phyloP scores from a whole-genome alignment of 2,888 invertebrate species.

The Homarus gammarus region DNA sequence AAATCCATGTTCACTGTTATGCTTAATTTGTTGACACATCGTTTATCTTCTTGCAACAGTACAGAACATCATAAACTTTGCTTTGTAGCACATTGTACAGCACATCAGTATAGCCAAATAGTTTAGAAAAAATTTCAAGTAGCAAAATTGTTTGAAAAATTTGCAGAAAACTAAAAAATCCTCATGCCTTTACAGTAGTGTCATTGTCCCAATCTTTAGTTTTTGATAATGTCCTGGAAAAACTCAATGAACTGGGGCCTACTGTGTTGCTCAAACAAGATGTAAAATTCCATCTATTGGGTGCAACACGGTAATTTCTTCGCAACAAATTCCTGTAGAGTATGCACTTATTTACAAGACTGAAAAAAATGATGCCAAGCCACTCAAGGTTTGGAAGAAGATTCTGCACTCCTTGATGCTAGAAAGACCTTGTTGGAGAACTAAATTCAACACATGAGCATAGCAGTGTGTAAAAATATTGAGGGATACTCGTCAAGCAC shows the following conservation, averaged over 20 bases:
- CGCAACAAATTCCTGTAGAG: slow-evolving; percentile 2
- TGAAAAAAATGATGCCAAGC: slow-evolving; percentile 16
- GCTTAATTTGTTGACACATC: neutral
- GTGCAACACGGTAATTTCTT: neutral
- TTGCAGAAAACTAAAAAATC: slow-evolving; percentile 29
- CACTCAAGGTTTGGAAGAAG: slow-evolving; percentile 17
- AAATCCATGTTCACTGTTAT: slow-evolving; percentile 29
- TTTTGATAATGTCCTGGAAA: slow-evolving; percentile 21
- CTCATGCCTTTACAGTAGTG: slow-evolving; percentile 8
- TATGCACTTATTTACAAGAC: neutral
- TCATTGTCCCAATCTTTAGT: slow-evolving; percentile 34
- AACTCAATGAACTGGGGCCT: slow-evolving; percentile 3
- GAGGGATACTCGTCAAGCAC: slow-evolving; percentile 49
- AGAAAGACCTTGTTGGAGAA: slow-evolving; percentile 4
- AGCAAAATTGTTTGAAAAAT: slow-evolving; percentile 17
- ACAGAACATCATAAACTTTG: slow-evolving; percentile 4
- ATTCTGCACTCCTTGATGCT: slow-evolving; percentile 20
- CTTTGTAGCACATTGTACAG: slow-evolving; percentile 23
- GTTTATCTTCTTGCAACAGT: slow-evolving; percentile 16
- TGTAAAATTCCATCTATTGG: slow-evolving; percentile 27
- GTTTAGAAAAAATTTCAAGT: slow-evolving; percentile 25
- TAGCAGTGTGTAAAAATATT: slow-evolving; percentile 29
- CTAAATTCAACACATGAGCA: slow-evolving; percentile 22
- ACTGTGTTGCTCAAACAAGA: slow-evolving; percentile 21
- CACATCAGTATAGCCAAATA: slow-evolving; percentile 21